These are phyloP conservation scores for Trypoxylus dichotomus DNA, from an alignment of 1,140 invertebrate genomes.

Conservation along the genomic window DNA sequence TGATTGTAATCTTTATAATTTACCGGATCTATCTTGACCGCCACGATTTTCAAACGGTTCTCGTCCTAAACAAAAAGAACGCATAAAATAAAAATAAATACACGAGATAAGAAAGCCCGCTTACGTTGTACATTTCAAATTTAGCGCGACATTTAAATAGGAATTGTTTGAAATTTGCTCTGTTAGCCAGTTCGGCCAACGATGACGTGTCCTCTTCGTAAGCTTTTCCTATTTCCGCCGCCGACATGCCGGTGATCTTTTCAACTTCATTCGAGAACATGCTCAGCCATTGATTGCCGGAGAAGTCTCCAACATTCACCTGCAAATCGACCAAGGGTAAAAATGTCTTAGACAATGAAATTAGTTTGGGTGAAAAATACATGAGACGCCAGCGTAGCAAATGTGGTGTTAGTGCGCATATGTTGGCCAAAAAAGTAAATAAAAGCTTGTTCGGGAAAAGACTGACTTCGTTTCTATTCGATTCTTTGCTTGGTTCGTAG, in stretches of 20 bases:
- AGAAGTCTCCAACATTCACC: slow-evolving; percentile 80
- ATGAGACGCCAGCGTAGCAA: too few relatives aligned
- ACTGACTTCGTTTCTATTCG: too few relatives aligned
- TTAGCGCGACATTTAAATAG: slow-evolving; percentile 83
- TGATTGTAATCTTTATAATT: slow-evolving; percentile 77
- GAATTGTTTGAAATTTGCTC: slow-evolving; percentile 77
- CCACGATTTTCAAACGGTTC: slow-evolving; percentile 74
- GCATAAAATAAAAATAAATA: slow-evolving; percentile 29
- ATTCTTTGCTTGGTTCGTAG: too few relatives aligned
- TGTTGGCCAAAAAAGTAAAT: too few relatives aligned
- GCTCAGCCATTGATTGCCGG: slow-evolving; percentile 82
- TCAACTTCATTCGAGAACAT: slow-evolving; percentile 89
- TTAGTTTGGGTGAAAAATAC: too few relatives aligned
- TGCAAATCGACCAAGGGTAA: slow-evolving; percentile 50
- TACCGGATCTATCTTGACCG: slow-evolving; percentile 67
- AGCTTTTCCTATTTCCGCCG: slow-evolving; percentile 76
- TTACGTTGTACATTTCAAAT: slow-evolving; percentile 88
- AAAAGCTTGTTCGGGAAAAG: too few relatives aligned
- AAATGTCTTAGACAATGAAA: too few relatives aligned
- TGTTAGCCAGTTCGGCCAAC: slow-evolving; percentile 66
- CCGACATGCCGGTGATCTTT: slow-evolving; percentile 71
- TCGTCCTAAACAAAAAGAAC: slow-evolving; percentile 71
- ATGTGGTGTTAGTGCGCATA: too few relatives aligned
- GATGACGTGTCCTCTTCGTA: slow-evolving; percentile 64
- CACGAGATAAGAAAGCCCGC: slow-evolving; percentile 44